Percentiles rank a stretch among this genome's conserved stretches.
phyloP scores from a whole-genome alignment of 2,888 invertebrate genomes.

The Latrodectus elegans region DNA sequence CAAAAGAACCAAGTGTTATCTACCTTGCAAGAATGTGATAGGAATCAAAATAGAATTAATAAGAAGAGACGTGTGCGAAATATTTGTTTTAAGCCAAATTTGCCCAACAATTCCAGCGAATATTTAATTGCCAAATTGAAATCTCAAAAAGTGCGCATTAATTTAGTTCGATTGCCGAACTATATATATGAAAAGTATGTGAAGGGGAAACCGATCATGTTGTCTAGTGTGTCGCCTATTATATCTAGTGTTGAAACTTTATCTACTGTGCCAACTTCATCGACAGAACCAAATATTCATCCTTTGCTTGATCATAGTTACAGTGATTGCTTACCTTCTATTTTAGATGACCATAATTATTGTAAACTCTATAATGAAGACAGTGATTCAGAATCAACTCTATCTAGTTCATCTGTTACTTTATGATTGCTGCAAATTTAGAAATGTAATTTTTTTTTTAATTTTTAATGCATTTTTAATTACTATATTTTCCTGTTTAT shows the following conservation, averaged over 20 bases:
- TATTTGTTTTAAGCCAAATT: background rate
- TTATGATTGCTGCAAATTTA: too few species aligned
- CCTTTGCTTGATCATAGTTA: background rate
- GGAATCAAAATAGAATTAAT: background rate
- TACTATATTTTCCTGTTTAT: too few species aligned
- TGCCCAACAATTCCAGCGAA: background rate
- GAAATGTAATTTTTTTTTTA: too few species aligned
- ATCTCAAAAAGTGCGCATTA: background rate
- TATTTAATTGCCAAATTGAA: background rate
- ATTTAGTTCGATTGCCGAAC: constrained; percentile 4
- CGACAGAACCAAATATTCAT: background rate
- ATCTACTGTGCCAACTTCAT: background rate
- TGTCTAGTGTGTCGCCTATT: background rate
- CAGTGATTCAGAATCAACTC: background rate
- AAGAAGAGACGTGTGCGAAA: background rate
- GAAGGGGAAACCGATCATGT: constrained; percentile 18
- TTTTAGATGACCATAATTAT: background rate
- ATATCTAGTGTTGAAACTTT: background rate
- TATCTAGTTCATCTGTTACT: background rate
- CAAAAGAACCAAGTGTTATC: too few species aligned
- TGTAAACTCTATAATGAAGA: background rate
- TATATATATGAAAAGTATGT: constrained; percentile 8
- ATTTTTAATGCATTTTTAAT: too few species aligned
- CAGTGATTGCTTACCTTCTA: background rate
- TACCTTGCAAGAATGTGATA: too few species aligned